Conservation (phyloP, 2,797 vertebrate species). For the Coracias cyanogaster region DNA sequence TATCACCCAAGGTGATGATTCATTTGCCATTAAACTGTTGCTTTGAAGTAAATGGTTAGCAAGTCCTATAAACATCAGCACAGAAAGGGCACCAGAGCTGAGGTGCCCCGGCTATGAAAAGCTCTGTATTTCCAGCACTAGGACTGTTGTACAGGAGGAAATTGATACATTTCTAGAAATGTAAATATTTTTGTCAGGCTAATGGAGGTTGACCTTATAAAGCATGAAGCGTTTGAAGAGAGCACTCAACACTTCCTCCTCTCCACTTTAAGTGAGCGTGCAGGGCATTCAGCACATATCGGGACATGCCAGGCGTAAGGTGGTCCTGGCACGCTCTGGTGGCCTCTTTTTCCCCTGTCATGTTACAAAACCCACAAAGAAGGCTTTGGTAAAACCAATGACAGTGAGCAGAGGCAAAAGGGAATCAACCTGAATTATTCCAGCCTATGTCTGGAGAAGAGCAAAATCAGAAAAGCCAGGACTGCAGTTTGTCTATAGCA, state of each 20-base stretch:
- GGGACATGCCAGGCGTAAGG: not conserved
- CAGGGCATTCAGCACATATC: rapidly evolving
- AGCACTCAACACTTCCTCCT: not conserved
- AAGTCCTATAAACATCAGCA: not conserved
- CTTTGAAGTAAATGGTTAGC: constrained; percentile 7
- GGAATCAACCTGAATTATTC: not conserved
- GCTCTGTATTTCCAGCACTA: not conserved
- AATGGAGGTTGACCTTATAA: not conserved
- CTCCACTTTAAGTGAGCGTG: rapidly evolving
- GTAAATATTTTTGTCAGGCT: constrained; percentile 15
- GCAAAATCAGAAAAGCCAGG: not conserved
- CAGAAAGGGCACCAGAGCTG: not conserved
- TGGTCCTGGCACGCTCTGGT: not conserved
- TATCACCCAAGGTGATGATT: not conserved
- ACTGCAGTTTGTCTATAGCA: not conserved
- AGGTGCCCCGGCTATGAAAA: not conserved
- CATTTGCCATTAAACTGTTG: not conserved
- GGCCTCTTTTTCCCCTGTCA: not conserved
- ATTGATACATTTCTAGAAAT: constrained; percentile 5
- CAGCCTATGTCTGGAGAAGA: not conserved
- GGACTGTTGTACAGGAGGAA: not conserved
- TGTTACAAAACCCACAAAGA: not conserved
- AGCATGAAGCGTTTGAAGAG: not conserved
- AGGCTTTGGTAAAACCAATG: not conserved
- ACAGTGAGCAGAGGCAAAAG: not conserved